Conservation (phyloP, 1,140 invertebrate species). For the Sarcophaga bullata region DNA sequence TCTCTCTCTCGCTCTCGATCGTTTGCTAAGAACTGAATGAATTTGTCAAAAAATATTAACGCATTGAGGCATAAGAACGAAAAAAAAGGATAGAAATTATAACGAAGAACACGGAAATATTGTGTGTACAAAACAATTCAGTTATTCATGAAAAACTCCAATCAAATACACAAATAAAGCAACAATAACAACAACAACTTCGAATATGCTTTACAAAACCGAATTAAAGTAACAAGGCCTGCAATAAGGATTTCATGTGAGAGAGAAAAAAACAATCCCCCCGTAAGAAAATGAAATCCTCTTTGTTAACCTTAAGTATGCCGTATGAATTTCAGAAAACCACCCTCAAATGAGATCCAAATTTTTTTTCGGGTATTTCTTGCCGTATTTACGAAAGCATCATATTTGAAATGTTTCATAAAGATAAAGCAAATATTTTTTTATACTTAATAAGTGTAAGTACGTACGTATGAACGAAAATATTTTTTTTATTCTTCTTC, state of each 20-base stretch:
- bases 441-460: constrained; percentile 8
- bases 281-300: too few relatives aligned
- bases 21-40: neutral
- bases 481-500: neutral
- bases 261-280: too few relatives aligned
- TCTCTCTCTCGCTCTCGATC: neutral
- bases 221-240: too few relatives aligned
- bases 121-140: neutral
- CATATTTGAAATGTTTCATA: neutral
- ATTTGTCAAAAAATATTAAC: constrained; percentile 25
- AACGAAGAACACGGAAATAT: neutral
- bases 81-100: constrained; percentile 1
- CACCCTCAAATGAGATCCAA: too few relatives aligned
- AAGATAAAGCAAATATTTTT: constrained; percentile 13
- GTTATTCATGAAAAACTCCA: neutral
- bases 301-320: neutral
- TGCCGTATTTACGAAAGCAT: too few relatives aligned
- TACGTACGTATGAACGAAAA: neutral
- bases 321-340: neutral
- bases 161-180: neutral
- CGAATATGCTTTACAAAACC: too few relatives aligned
- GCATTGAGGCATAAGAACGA: neutral
- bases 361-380: too few relatives aligned
- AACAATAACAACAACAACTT: too few relatives aligned
- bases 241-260: too few relatives aligned